Evolutionary conservation across 2,888 invertebrate genomes (phyloP).

Genomic region (Xestia sexstrigata): DNA sequence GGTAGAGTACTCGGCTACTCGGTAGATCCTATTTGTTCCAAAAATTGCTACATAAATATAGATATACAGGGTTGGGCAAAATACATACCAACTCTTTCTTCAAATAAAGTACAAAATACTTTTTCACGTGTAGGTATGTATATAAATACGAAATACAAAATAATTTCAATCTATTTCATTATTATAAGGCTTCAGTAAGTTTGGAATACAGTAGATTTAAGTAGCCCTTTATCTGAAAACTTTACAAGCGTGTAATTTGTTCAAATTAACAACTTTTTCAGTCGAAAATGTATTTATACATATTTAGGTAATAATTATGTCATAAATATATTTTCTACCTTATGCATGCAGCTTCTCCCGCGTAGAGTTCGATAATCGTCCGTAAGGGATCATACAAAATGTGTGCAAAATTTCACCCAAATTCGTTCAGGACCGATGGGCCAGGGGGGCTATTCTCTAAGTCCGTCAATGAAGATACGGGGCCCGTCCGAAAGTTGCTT

Average conservation of each 20-base stretch:
- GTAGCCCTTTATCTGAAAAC: background rate
- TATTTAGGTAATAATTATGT: too few relatives aligned
- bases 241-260: background rate
- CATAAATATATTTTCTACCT: too few relatives aligned
- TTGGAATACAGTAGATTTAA: background rate
- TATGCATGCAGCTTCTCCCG: too few relatives aligned
- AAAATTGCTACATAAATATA: conserved; percentile 8
- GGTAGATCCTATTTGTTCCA: conserved; percentile 20
- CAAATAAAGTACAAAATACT: background rate
- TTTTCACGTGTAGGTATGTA: background rate
- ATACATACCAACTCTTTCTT: background rate
- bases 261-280: background rate
- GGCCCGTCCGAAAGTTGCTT: too few relatives aligned
- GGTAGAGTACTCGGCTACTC: too few relatives aligned
- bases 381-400: too few relatives aligned
- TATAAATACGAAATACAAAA: background rate
- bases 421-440: too few relatives aligned
- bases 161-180: too few relatives aligned
- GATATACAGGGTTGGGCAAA: background rate
- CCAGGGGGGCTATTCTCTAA: too few relatives aligned
- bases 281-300: background rate
- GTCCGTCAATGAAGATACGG: too few relatives aligned
- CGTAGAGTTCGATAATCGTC: too few relatives aligned
- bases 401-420: too few relatives aligned
- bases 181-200: background rate